Evolutionary conservation across 2,113 vertebrate species (phyloP).

Genomic region (Grallaria varia): DNA sequence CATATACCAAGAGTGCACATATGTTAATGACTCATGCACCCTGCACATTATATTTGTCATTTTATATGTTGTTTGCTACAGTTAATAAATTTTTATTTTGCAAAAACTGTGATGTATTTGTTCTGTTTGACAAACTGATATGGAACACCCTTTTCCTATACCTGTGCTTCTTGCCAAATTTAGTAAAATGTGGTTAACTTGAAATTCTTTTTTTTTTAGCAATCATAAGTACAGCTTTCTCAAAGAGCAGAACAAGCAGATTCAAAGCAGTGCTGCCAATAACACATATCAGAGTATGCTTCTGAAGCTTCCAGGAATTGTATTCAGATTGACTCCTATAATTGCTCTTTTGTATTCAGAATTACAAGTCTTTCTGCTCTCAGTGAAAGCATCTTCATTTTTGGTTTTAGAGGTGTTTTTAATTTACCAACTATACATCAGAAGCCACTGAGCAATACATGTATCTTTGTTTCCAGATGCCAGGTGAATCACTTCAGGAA

Average conservation of each 20-base stretch:
- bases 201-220: background rate
- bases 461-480: background rate
- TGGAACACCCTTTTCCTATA: background rate
- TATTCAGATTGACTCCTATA: background rate
- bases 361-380: background rate
- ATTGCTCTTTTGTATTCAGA: background rate
- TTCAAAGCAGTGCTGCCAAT: background rate
- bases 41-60: background rate
- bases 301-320: conserved; percentile 2
- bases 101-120: background rate
- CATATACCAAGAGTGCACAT: background rate
- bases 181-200: background rate
- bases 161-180: background rate
- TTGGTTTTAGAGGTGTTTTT: background rate
- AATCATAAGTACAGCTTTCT: background rate
- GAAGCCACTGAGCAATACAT: background rate
- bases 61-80: background rate
- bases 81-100: conserved; percentile 50
- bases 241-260: background rate
- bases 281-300: background rate
- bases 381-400: background rate
- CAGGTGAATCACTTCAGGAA: background rate
- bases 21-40: conserved; percentile 21
- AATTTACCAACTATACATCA: background rate
- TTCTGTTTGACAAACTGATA: background rate